phyloP scores from a whole-genome alignment of 1,140 invertebrate species.

The Caenorhabditis inopinata region DNA sequence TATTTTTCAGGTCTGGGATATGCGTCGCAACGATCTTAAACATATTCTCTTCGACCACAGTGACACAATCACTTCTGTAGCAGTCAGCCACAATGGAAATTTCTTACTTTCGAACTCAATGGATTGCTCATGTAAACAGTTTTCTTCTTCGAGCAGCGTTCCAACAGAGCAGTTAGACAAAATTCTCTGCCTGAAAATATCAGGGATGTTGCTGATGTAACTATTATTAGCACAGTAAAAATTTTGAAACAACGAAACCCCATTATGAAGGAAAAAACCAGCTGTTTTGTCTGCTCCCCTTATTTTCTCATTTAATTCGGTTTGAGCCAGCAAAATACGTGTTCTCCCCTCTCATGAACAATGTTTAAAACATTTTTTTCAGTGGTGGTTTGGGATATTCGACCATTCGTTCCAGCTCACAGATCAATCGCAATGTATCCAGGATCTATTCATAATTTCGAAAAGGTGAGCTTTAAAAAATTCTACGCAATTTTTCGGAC shows the following conservation, averaged over 20 bases:
- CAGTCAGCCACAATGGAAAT: slow-evolving; percentile 88
- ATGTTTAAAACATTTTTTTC: too few species aligned
- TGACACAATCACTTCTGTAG: slow-evolving; percentile 89
- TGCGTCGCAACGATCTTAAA: slow-evolving; percentile 82
- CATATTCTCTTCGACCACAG: slow-evolving; percentile 84
- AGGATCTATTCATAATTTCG: slow-evolving; percentile 96
- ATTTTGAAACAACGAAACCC: too few species aligned
- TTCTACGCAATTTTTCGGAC: too few species aligned
- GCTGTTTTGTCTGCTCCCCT: too few species aligned
- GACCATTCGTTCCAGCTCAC: slow-evolving; percentile 79
- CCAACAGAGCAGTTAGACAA: too few species aligned
- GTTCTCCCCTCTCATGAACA: too few species aligned
- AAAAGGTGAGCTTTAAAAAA: slow-evolving; percentile 72
- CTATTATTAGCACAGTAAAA: too few species aligned
- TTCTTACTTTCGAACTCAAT: slow-evolving; percentile 91
- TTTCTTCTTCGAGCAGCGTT: neutral
- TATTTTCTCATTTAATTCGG: too few species aligned
- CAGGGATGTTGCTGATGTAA: too few species aligned
- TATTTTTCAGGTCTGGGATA: slow-evolving; percentile 77
- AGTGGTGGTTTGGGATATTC: slow-evolving; percentile 75
- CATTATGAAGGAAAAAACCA: too few species aligned
- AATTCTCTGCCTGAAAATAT: too few species aligned
- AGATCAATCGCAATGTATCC: slow-evolving; percentile 87
- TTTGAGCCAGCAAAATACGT: too few species aligned
- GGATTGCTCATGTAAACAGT: slow-evolving; percentile 83